A percentile compares a stretch with the other conserved stretches of the same genome.
Conservation (phyloP, 2,888 invertebrate species). For the Trichopria drosophilae region DNA sequence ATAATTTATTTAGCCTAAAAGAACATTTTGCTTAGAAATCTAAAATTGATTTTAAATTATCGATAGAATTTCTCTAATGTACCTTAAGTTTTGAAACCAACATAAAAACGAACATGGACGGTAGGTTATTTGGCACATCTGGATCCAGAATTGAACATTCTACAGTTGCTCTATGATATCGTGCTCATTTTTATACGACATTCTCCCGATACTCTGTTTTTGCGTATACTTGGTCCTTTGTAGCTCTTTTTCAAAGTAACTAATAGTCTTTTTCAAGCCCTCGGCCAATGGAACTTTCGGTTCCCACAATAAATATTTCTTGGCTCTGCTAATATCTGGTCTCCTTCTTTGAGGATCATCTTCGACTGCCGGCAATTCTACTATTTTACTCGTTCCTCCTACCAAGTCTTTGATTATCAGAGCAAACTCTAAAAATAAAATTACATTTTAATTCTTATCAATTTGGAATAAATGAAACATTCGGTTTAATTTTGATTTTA, state of each 20-base stretch:
- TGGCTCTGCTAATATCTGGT: conserved; percentile 91
- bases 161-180: conserved; percentile 53
- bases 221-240: conserved; percentile 65
- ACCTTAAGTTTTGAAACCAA: no score
- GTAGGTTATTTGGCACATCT: conserved; percentile 46
- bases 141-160: conserved; percentile 7
- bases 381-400: conserved; percentile 83
- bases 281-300: conserved; percentile 85
- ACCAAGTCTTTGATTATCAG: conserved; percentile 80
- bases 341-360: conserved; percentile 95
- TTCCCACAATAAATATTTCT: conserved; percentile 83
- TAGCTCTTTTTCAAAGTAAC: conserved; percentile 91
- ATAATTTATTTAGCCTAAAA: no score
- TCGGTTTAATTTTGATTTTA: no score
- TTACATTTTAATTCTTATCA: conserved; percentile 1
- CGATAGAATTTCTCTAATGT: no score
- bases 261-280: conserved; percentile 89
- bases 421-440: conserved; percentile 72
- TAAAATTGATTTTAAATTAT: no score
- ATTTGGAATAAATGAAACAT: no score
- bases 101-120: conserved; percentile 41
- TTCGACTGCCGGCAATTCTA: conserved; percentile 82
- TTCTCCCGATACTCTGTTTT: conserved; percentile 56
- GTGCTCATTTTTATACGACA: conserved; percentile 50
- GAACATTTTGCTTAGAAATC: no score